phyloP scores from a whole-genome alignment of 1,140 invertebrate genomes.

The Acromyrmex heyeri region DNA sequence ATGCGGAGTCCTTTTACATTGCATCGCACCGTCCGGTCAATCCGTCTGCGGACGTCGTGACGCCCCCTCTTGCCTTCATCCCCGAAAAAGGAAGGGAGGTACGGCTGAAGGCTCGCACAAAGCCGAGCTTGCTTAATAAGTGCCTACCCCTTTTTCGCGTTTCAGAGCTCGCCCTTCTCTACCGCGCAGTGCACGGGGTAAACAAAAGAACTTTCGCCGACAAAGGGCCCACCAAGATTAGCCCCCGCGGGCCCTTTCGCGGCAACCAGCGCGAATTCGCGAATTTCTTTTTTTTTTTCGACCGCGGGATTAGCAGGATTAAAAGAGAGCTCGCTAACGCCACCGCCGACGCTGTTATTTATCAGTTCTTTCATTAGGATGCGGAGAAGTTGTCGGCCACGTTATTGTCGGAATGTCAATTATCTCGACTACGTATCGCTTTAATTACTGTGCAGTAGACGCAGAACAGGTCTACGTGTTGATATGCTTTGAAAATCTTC shows the following conservation, averaged over 20 bases:
- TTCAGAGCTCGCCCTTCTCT: conserved; percentile 31
- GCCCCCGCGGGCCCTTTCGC: conserved; percentile 63
- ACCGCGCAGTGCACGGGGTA: background rate
- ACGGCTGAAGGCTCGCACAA: conserved; percentile 60
- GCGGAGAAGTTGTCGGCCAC: background rate
- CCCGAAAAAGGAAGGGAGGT: conserved; percentile 24
- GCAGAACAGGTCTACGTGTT: background rate
- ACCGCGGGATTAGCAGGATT: conserved; percentile 54
- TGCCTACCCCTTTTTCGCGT: conserved; percentile 57
- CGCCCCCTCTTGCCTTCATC: background rate
- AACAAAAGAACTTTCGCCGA: conserved; percentile 55
- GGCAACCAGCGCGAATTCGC: conserved; percentile 47
- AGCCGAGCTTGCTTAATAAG: conserved; percentile 63
- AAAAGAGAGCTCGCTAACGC: conserved; percentile 36
- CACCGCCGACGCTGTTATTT: conserved; percentile 26
- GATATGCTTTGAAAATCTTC: background rate
- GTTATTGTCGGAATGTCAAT: conserved; percentile 12
- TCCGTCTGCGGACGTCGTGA: conserved; percentile 58
- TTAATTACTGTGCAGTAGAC: conserved; percentile 6
- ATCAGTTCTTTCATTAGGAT: conserved; percentile 36
- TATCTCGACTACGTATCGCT: background rate
- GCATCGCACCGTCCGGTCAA: conserved; percentile 60
- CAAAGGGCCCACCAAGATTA: conserved; percentile 61
- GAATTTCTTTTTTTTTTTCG: conserved; percentile 52
- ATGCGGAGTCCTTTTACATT: conserved; percentile 55